These are phyloP conservation scores for Syrrhaptes paradoxus DNA, from an alignment of 2,113 vertebrate genomes.

Conservation along the genomic window DNA sequence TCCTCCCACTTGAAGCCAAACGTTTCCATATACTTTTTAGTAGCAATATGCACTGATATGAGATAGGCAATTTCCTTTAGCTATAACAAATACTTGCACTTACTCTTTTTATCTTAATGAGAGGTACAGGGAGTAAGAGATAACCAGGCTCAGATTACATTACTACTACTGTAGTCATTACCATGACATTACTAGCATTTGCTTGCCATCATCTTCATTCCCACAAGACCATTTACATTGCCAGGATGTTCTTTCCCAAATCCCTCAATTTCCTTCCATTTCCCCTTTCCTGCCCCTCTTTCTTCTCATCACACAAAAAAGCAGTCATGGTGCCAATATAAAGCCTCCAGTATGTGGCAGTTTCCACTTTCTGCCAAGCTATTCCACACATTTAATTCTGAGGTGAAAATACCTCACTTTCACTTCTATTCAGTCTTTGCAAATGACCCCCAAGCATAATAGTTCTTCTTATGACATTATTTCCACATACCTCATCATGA, in stretches of 20 bases:
- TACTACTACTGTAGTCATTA: neutral
- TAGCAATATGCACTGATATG: neutral
- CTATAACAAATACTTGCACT: neutral
- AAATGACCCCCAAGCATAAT: conserved; percentile 11
- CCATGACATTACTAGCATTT: neutral
- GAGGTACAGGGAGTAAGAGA: neutral
- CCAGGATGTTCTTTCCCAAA: neutral
- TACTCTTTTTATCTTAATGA: neutral
- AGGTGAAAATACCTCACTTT: conserved; percentile 28
- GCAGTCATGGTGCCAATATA: neutral
- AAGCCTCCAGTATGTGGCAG: neutral
- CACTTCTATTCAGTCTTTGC: neutral
- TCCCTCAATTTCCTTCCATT: neutral
- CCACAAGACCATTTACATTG: neutral
- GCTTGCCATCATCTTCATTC: neutral
- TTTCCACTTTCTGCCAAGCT: neutral
- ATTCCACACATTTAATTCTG: conserved; percentile 18
- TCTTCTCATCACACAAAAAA: neutral
- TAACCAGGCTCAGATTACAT: neutral
- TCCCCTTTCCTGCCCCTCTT: neutral
- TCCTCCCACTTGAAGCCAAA: neutral
- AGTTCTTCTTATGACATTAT: conserved; percentile 18
- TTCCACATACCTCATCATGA: conserved; percentile 12
- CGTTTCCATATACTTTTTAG: neutral
- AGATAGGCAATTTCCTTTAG: neutral